Evolutionary conservation across 2,797 vertebrate genomes (phyloP), one percentile per base, ranked within the genome.

Genomic region (Alosa sapidissima): DNA sequence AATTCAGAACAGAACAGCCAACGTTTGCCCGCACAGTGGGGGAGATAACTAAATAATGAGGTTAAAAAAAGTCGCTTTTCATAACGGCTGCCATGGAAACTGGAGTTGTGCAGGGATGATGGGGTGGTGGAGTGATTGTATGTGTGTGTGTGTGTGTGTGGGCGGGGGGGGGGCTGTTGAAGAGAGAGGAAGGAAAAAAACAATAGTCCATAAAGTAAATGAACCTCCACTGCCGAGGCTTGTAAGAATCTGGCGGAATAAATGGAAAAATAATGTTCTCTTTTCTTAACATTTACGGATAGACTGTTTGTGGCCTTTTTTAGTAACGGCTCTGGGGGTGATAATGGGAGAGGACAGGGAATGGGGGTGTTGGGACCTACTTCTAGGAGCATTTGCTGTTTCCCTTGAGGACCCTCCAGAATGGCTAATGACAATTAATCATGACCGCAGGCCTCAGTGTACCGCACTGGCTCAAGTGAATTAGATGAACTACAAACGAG

Each of bases 31-130:
- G 60, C 86, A 84, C 85, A 82, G 84, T 54, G 65, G 81, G 72
- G 82, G 84, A 65, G 83, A 88, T 82, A 87, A 88, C 78, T 85
- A 86, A 86, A 89, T 89, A 90, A 90, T 86, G 81, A 86, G 65
- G 68, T 84, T 84, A 87, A 85, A 86, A 87, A 81, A 87, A 54
- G 21, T 41, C 82, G 82, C n/a, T 88, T 89, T 90, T 92, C 83
- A 87, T 88, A 89, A 84, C 85, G 81, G 91, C 89, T 90, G 85
- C 90, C 88, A 90, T 92, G 90, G 89, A 89, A 91, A 91, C 90
- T 65, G 86, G 62, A 81, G 68, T 75, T 72, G 52, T 81, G 75
- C 51, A 65, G 82, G 82, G 41, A 45, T 78, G 41, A 36, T 78
- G 41, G 0, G 36, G 36, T 78, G 6, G 72, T 28, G 41, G 72